phyloP scores from a whole-genome alignment of 92 coral and sea anemone species.

The Anthopleura xanthogrammica region DNA sequence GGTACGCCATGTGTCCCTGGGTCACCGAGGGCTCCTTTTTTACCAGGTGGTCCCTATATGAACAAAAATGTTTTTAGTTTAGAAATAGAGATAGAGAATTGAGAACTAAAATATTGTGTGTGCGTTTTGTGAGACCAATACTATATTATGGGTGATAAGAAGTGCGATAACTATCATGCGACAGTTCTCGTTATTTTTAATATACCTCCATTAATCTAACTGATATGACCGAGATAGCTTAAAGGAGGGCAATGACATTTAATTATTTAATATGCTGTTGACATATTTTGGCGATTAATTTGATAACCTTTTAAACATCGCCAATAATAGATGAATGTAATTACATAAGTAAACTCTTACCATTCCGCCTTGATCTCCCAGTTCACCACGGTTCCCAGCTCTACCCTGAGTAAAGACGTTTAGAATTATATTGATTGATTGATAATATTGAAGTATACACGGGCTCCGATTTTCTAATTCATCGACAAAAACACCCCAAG shows the following conservation, averaged over 20 bases:
- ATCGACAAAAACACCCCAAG: too few species aligned
- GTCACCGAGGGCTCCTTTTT: conserved; percentile 57
- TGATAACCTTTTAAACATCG: not conserved
- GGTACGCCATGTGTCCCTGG: conserved; percentile 45
- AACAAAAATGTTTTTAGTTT: not conserved
- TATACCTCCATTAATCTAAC: not conserved
- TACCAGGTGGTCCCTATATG: conserved; percentile 56
- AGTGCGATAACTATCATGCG: not conserved
- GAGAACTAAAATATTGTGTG: too few species aligned
- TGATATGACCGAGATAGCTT: not conserved
- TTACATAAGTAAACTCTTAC: not conserved
- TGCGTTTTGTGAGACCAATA: too few species aligned
- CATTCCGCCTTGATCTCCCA: conserved; percentile 44
- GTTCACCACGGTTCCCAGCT: conserved; percentile 52
- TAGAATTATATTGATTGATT: not conserved
- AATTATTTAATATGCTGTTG: not conserved
- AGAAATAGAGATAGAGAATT: not conserved
- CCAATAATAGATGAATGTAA: not conserved
- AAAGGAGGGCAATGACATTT: not conserved
- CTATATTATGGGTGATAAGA: too few species aligned
- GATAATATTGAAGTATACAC: not conserved
- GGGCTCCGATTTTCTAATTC: too few species aligned
- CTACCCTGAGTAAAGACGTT: conserved; percentile 38
- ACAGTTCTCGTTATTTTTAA: not conserved
- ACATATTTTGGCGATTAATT: not conserved